phyloP scores from a whole-genome alignment of 2,888 invertebrate genomes.

The Polylopha cassiicola region DNA sequence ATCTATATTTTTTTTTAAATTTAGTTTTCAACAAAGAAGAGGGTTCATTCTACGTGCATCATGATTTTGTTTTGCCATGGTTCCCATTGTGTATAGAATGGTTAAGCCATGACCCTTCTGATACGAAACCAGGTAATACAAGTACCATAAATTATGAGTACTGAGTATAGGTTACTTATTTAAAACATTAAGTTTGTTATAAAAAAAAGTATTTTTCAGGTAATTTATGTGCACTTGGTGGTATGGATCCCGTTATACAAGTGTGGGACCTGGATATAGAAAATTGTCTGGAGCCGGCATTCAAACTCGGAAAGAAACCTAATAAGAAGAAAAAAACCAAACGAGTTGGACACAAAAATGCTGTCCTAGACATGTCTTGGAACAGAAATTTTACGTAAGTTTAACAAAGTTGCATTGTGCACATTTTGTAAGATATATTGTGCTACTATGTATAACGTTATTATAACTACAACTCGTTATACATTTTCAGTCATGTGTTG shows the following conservation, averaged over 20 bases:
- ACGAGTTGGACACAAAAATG: constrained; percentile 88
- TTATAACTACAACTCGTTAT: constrained; percentile 2
- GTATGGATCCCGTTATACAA: constrained; percentile 94
- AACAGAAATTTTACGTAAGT: constrained; percentile 84
- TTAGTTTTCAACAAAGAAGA: constrained; percentile 93
- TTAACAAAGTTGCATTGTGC: neutral
- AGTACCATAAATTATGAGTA: neutral
- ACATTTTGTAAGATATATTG: neutral
- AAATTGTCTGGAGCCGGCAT: constrained; percentile 92
- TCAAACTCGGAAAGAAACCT: constrained; percentile 85
- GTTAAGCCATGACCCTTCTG: constrained; percentile 90
- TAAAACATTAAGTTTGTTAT: neutral
- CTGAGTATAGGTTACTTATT: neutral
- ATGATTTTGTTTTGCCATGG: constrained; percentile 92
- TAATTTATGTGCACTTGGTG: constrained; percentile 94
- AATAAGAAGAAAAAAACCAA: constrained; percentile 84
- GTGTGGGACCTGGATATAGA: constrained; percentile 98
- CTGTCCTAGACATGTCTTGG: constrained; percentile 95
- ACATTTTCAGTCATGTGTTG: constrained; percentile 86
- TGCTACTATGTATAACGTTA: constrained; percentile 8
- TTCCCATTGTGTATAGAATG: constrained; percentile 96
- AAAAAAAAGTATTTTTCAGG: constrained; percentile 55
- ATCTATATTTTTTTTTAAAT: constrained; percentile 40
- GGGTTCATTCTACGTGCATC: constrained; percentile 94
- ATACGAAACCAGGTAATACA: constrained; percentile 79